A percentile compares a stretch with the other conserved stretches of the same genome.
Conservation (phyloP, 2,888 invertebrate species). For the Catocala sponsa region DNA sequence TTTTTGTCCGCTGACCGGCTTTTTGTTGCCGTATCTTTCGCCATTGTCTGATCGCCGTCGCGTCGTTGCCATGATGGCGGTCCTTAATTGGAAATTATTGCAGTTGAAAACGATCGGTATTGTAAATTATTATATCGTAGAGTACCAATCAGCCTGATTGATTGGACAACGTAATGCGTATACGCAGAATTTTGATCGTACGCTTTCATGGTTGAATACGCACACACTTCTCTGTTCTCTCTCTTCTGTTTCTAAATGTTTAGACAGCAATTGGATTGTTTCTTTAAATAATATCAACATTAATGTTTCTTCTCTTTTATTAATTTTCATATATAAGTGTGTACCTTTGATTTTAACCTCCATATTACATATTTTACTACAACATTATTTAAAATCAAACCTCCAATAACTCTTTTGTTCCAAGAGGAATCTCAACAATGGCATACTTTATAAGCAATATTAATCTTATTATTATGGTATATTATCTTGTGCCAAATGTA, state of each 20-base stretch:
- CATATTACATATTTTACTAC: background rate
- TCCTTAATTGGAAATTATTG: constrained; percentile 81
- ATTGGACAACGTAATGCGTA: constrained; percentile 62
- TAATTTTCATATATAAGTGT: background rate
- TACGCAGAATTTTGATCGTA: constrained; percentile 60
- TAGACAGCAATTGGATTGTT: constrained; percentile 39
- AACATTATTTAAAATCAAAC: no score
- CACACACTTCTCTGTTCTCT: no score
- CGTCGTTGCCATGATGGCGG: constrained; percentile 59
- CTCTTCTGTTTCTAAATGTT: constrained; percentile 35
- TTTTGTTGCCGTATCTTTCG: constrained; percentile 55
- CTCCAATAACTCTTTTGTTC: no score
- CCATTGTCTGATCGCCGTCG: constrained; percentile 57
- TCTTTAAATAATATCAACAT: constrained; percentile 9
- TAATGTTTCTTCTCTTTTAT: background rate
- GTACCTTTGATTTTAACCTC: background rate
- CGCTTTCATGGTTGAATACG: constrained; percentile 41
- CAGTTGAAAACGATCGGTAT: constrained; percentile 66
- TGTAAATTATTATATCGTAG: constrained; percentile 70
- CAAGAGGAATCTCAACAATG: no score
- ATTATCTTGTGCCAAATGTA: background rate
- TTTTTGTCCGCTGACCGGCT: constrained; percentile 40
- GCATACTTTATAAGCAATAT: background rate
- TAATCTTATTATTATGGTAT: background rate
- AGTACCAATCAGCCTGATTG: constrained; percentile 76